Base-by-base conservation (phyloP, 2,113 vertebrate species). In the Elgaria multicarinata region DNA sequence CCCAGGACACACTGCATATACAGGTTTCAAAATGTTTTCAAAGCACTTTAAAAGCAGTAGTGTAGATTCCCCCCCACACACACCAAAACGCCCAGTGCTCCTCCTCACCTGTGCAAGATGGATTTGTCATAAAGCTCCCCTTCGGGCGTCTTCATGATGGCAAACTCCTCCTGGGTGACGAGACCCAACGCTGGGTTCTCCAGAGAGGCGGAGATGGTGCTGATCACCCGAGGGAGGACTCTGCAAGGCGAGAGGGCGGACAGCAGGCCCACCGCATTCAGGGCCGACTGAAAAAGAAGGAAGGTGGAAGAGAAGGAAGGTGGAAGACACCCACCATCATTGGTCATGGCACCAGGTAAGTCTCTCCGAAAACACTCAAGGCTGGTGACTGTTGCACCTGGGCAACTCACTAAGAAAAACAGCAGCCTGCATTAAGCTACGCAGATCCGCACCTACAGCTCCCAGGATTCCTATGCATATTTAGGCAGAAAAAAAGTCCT, bases 51-150 rank as follows among this genome's bases (percentile, higher is more conserved):
- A n/a, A n/a, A n/a, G n/a, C n/a, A n/a, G n/a, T n/a, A n/a, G n/a
- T n/a, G n/a, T n/a, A n/a, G n/a, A n/a, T n/a, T n/a, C n/a, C n/a
- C n/a, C n/a, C n/a, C n/a, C n/a, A n/a, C n/a, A n/a, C n/a, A n/a
- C n/a, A 79, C 80, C 33, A 81, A 42, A 74, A 46, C 6, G 84
- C 62, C 1, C 28, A 0, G 87, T 76, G 20, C 9, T 6, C 6
- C 6, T 24, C 3, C 88, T 96, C 72, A 99, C 99, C 98, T 99
- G 95, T 98, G 98, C 93, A 99, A 98, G 93, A 99, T 98, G 89
- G 98, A 99, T 80, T 98, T 98, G 95, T 99, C 99, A 6, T 98
- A 98, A 2, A 99, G 97, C 53, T 98, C 97, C 90, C 99, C 99
- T 0, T 98, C 98, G 0, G 98, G 98, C 3, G 98, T 99, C 91